Conservation (phyloP, 2,797 vertebrate genomes). For the Epinephelus malabaricus region DNA sequence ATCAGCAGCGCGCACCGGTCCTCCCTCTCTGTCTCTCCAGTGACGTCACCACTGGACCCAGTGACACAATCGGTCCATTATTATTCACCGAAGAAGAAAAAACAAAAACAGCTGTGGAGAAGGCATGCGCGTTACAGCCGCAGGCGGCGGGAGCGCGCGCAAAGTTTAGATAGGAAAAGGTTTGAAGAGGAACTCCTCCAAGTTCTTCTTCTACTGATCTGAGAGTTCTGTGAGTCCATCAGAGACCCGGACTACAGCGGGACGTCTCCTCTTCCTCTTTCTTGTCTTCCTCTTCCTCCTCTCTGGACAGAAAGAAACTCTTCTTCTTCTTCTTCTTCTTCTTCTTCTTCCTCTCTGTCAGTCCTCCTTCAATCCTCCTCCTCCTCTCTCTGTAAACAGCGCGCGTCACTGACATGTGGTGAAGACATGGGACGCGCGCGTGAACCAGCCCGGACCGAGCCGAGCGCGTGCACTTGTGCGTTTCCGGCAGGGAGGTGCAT, state of each 20-base stretch:
- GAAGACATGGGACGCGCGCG: neutral
- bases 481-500: neutral
- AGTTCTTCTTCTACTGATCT: constrained; percentile 7
- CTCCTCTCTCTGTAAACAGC: no score
- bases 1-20: neutral
- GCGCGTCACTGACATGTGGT: neutral
- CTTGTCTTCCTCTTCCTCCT: neutral
- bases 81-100: neutral
- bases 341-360: neutral
- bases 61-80: constrained; percentile 48
- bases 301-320: neutral
- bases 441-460: neutral
- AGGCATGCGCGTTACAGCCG: constrained; percentile 30
- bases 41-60: constrained; percentile 47
- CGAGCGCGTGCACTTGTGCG: neutral
- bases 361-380: neutral
- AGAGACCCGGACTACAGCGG: neutral
- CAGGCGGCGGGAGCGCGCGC: constrained; percentile 6
- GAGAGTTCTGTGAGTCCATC: neutral
- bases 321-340: constrained; percentile 7
- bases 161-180: constrained; percentile 12
- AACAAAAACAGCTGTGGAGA: neutral
- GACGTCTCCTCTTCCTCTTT: neutral
- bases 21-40: neutral
- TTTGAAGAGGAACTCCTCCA: neutral